Evolutionary conservation across 2,113 vertebrate genomes (phyloP).

Genomic region (Ramphastos sulfuratus): DNA sequence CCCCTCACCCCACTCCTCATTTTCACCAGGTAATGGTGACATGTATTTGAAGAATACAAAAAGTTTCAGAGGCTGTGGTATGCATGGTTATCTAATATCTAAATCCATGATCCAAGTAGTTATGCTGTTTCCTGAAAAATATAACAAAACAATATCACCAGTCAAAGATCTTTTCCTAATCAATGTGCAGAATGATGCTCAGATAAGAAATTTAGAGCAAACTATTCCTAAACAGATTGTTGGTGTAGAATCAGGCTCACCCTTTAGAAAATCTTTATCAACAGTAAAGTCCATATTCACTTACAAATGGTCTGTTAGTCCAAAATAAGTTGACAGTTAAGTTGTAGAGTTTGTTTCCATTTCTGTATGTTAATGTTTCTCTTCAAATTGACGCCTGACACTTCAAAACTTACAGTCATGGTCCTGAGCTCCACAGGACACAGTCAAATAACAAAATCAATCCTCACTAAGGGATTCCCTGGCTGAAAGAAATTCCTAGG

Average conservation of each 20-base stretch:
- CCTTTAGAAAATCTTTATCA: neutral
- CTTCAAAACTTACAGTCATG: neutral
- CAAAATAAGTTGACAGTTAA: neutral
- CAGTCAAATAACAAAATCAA: neutral
- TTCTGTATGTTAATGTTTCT: too few species aligned
- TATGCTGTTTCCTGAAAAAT: neutral
- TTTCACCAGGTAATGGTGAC: neutral
- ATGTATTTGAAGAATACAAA: neutral
- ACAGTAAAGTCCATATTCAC: neutral
- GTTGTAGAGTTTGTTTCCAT: too few species aligned
- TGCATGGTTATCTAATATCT: neutral
- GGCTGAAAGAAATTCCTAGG: slow-evolving; percentile 34
- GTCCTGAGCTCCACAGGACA: neutral
- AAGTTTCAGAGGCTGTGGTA: neutral
- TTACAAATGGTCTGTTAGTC: neutral
- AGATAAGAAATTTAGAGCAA: neutral
- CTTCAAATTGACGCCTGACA: neutral
- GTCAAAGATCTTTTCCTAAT: neutral
- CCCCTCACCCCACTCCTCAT: accelerated
- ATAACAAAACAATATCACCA: neutral
- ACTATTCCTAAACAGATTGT: neutral
- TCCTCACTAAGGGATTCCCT: neutral
- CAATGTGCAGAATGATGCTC: neutral
- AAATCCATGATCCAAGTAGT: neutral
- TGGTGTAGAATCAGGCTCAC: neutral